Evolutionary conservation across 1,140 invertebrate genomes (phyloP).

Genomic region (Drosophila arawakana): DNA sequence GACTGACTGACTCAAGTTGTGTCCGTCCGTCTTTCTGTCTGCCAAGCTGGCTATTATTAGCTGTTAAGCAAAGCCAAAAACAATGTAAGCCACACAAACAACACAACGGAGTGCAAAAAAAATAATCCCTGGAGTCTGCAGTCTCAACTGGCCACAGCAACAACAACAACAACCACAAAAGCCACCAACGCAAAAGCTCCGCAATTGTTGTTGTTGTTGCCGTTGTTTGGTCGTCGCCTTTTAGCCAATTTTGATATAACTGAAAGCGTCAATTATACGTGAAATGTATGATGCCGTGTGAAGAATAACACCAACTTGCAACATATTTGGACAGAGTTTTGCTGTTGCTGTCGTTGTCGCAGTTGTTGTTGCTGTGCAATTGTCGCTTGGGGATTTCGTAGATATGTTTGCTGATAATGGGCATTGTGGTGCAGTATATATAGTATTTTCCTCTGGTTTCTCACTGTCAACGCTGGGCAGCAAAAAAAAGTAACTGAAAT

Average conservation of each 20-base stretch:
- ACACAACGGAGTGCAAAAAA: conserved; percentile 25
- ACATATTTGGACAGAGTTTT: conserved; percentile 78
- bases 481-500: no score
- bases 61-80: conserved; percentile 60
- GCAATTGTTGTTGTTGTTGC: conserved; percentile 12
- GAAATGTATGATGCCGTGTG: conserved; percentile 84
- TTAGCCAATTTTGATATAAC: conserved; percentile 83
- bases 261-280: conserved; percentile 84
- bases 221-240: conserved; percentile 54
- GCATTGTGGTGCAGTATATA: conserved; percentile 69
- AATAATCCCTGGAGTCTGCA: conserved; percentile 47
- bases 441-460: conserved; percentile 12
- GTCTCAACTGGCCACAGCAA: conserved; percentile 44
- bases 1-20: conserved; percentile 18
- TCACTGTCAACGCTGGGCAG: conserved; percentile 10
- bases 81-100: conserved; percentile 68
- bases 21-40: conserved; percentile 1
- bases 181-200: conserved; percentile 69
- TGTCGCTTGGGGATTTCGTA: conserved; percentile 58
- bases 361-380: conserved; percentile 38
- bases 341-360: conserved; percentile 30
- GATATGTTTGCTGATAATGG: conserved; percentile 73
- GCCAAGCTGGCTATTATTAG: conserved; percentile 53
- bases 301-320: conserved; percentile 83
- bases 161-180: conserved; percentile 4